phyloP scores from a whole-genome alignment of 2,888 invertebrate genomes.

The Zele albiditarsus region DNA sequence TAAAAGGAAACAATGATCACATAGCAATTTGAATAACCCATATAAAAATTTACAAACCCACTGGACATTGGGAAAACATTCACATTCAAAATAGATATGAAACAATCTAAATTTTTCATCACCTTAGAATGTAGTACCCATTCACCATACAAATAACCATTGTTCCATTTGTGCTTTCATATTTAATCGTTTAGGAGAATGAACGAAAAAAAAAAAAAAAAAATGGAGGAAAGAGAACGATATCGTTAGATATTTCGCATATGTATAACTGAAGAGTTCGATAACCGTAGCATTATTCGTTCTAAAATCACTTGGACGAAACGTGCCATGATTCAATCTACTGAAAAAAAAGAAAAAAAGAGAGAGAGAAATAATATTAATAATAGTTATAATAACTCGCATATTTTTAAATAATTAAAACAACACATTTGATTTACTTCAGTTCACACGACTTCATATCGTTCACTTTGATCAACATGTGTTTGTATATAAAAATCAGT shows the following conservation, averaged over 20 bases:
- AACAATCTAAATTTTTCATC: background rate
- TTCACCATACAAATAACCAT: background rate
- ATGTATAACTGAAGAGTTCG: background rate
- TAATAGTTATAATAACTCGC: background rate
- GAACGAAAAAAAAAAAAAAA: background rate
- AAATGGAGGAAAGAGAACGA: background rate
- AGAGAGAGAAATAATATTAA: background rate
- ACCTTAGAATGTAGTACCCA: background rate
- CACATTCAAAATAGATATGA: slow-evolving; percentile 2
- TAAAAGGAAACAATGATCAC: background rate
- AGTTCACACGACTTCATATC: background rate
- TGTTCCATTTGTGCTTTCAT: background rate
- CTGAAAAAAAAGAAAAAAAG: too few species aligned
- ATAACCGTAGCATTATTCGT: background rate
- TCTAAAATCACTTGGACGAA: background rate
- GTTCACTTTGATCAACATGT: background rate
- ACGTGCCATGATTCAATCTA: background rate
- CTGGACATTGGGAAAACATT: background rate
- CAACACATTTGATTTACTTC: slow-evolving; percentile 15
- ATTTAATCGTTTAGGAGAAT: background rate
- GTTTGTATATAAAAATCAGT: background rate
- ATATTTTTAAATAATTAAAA: background rate
- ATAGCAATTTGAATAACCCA: background rate
- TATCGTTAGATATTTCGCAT: background rate
- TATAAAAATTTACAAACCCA: background rate